Evolutionary conservation across 2,113 vertebrate genomes (phyloP), one percentile per base, ranked within the genome.

Genomic region (Centropus bengalensis): DNA sequence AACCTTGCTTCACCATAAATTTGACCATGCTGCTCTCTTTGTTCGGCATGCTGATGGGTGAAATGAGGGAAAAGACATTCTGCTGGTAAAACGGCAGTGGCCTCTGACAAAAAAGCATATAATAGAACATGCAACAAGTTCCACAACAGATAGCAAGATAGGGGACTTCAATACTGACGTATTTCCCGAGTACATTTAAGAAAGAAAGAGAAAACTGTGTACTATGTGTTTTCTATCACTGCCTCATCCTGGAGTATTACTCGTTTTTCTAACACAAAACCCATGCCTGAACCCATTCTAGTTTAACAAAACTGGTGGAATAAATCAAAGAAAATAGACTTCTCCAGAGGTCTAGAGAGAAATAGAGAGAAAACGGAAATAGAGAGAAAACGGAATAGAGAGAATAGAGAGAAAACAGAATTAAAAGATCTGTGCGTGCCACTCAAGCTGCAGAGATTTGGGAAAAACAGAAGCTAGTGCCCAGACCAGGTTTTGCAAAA

Each of bases 1-100:
- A 73, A 99, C 99, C 98, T 76, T 97, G 98, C 69, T 97, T 98
- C 79, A 99, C 97, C 49, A 99, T 97, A 52, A 99, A 99, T 77
- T 97, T 98, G 44, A 86, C 94, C 24, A 98, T 69, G 55, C 97
- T 96, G 0, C 95, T 27, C 81, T 98, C 97, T 56, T 98, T 94
- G 74, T 42, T 97, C 0, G 99, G 99, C 95, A 99, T 97, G 71
- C 95, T 98, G 93, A 99, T 98, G 44, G 97, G 97, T 0, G 98
- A 98, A 88, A 99, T 94, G 75, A 99, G 97, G 1, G 95, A 93
- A 92, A 99, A 99, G 0, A 97, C 95, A 0, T 99, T 99, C 96
- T 98, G 98, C 96, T 99, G 99, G 96, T 98, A 98, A 23, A 95
- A 24, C 0, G 94, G 89, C 7, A 97, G 79, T 0, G 96, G 97